Conservation (phyloP, 2,113 vertebrate species). For the Lagopus leucura region DNA sequence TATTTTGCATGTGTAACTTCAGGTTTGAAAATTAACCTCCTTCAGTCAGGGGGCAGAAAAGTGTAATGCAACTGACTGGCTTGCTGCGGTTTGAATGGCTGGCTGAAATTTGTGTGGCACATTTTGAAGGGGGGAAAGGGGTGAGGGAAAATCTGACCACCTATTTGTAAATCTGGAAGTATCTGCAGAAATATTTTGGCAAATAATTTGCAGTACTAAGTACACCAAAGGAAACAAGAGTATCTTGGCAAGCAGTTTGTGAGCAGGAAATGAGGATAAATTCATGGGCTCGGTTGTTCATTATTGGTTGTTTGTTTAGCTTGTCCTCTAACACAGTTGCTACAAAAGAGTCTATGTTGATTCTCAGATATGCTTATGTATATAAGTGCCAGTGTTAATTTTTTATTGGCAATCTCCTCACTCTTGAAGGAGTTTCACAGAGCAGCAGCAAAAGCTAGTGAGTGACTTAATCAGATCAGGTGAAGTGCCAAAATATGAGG, state of each 20-base stretch:
- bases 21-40: neutral
- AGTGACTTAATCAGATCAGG: constrained; percentile 56
- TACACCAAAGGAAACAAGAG: constrained; percentile 14
- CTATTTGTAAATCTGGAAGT: neutral
- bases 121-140: neutral
- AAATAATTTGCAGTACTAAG: neutral
- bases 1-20: neutral
- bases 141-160: neutral
- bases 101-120: neutral
- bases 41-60: neutral
- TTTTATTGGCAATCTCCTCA: constrained; percentile 12
- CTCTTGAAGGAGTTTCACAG: constrained; percentile 27
- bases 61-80: neutral
- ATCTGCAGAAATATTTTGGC: neutral
- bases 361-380: constrained; percentile 44
- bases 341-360: constrained; percentile 35
- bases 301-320: constrained; percentile 58
- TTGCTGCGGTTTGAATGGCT: neutral
- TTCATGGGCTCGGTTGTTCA: constrained; percentile 32
- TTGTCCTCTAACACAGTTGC: constrained; percentile 31
- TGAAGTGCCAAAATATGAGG: constrained; percentile 59
- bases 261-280: constrained; percentile 65
- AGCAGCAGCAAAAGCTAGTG: neutral
- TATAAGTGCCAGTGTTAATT: constrained; percentile 16
- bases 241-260: constrained; percentile 24